Percentiles rank a stretch among this genome's conserved stretches.
phyloP scores from a whole-genome alignment of 1,140 invertebrate genomes.

The Drosophila baimaii region DNA sequence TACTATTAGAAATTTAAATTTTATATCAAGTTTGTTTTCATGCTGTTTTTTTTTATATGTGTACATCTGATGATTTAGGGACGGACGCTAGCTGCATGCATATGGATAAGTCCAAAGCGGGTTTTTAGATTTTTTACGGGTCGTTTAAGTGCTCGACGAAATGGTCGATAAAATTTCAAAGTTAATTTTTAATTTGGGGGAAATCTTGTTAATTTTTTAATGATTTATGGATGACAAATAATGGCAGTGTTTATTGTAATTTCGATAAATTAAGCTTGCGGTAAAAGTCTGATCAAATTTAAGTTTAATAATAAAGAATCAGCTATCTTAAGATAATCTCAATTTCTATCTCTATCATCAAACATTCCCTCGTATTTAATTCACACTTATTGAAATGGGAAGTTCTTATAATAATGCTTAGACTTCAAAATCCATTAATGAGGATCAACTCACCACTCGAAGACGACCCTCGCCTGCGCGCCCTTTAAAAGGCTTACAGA shows the following conservation, averaged over 20 bases:
- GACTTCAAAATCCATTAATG: slow-evolving; percentile 27
- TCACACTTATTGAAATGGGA: neutral
- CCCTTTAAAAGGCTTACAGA: slow-evolving; percentile 9
- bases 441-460: slow-evolving; percentile 18
- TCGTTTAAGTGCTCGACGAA: slow-evolving; percentile 44
- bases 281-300: no score
- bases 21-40: slow-evolving; percentile 47
- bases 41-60: slow-evolving; percentile 23
- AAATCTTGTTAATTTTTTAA: slow-evolving; percentile 38
- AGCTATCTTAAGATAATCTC: neutral
- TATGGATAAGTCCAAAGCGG: slow-evolving; percentile 27
- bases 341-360: neutral
- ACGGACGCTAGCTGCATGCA: slow-evolving; percentile 29
- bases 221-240: slow-evolving; percentile 14
- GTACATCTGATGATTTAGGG: slow-evolving; percentile 35
- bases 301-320: no score
- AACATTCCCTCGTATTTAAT: neutral
- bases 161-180: slow-evolving; percentile 38
- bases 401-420: neutral
- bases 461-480: slow-evolving; percentile 5
- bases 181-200: slow-evolving; percentile 1
- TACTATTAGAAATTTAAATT: slow-evolving; percentile 55
- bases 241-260: slow-evolving; percentile 6
- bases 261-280: neutral
- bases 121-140: slow-evolving; percentile 42